Base-by-base conservation (phyloP, 2,797 vertebrate genomes). In the Diglossa cyanea region DNA sequence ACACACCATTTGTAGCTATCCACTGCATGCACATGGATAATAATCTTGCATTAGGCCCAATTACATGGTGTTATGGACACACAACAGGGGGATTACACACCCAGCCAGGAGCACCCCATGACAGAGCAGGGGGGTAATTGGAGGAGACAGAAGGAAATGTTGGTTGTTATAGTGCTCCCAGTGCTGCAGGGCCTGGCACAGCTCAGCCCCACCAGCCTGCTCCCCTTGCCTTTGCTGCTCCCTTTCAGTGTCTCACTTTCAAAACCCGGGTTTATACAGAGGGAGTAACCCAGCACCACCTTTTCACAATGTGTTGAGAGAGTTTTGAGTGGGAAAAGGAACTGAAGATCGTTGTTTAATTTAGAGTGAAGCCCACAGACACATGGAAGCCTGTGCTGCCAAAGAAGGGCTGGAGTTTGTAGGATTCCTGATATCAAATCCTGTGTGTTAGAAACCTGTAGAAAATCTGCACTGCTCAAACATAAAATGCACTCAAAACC, bases 81-180 rank as follows among this genome's bases (percentile, higher is more conserved):
- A 96, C 95, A 95, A 94, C 96, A 95, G n/a, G 20, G 42, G 85
- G 96, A 97, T 97, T 96, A 95, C 85, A 94, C 79, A 90, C 75
- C 13, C 87, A 95, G 95, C 88, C 96, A 95, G 60, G 60, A 95
- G 93, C 94, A 42, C 62, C 33, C 90, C 30, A 47, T 97, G 97
- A 98, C 97, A 68, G 97, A 98, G 96, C 54, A 23, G 30, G 18
- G 80, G 71, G 61, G 94, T 97, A 97, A 98, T 97, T 90, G 44
- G 86, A 98, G 95, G 96, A 97, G 98, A 97, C 96, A 96, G 97
- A 95, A 94, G 97, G 97, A 98, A 97, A 96, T 96, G 96, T 97
- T 86, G 57, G 91, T 93, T 93, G 96, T 96, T 96, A 79, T 9
- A 9, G 83, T n/a, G 86, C 87, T 91, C 24, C 94, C 91, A 81